phyloP scores from a whole-genome alignment of 2,797 vertebrate species.

The Amblyopsis hoosieri region DNA sequence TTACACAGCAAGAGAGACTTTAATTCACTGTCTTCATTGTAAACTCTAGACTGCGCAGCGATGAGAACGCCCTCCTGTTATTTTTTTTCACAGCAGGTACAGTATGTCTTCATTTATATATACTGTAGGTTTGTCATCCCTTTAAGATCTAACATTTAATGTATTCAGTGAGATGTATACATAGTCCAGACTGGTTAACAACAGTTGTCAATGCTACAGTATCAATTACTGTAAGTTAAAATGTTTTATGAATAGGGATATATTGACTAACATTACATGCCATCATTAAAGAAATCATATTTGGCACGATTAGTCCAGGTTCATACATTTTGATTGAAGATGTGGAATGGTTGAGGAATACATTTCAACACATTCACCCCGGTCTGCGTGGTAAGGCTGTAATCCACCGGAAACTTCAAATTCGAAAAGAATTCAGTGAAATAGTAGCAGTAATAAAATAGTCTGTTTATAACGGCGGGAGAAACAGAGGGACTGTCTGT shows the following conservation, averaged over 20 bases:
- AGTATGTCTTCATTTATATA: slow-evolving; percentile 35
- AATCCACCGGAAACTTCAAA: too few relatives aligned
- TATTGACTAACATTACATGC: not conserved
- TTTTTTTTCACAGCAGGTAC: slow-evolving; percentile 35
- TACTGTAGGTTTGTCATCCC: not conserved
- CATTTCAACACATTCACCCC: too few relatives aligned
- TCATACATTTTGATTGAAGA: too few relatives aligned
- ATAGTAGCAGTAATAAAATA: too few relatives aligned
- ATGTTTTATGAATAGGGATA: not conserved
- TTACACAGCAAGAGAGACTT: slow-evolving; percentile 30
- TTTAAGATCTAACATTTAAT: not conserved
- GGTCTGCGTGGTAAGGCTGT: too few relatives aligned
- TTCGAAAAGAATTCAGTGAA: too few relatives aligned
- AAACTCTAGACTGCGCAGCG: slow-evolving; percentile 30
- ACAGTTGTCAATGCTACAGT: not conserved
- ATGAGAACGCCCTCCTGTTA: slow-evolving; percentile 37
- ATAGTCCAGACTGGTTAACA: too few relatives aligned
- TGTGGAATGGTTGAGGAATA: too few relatives aligned
- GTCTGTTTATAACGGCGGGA: too few relatives aligned
- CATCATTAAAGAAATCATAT: not conserved
- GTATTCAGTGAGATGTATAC: not conserved
- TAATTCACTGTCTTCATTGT: slow-evolving; percentile 5
- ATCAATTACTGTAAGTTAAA: not conserved
- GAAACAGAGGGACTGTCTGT: too few relatives aligned
- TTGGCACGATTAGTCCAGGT: too few relatives aligned